Percentiles rank a stretch among this genome's conserved stretches.
phyloP scores from a whole-genome alignment of 2,113 vertebrate species.

The Etheostoma cragini region DNA sequence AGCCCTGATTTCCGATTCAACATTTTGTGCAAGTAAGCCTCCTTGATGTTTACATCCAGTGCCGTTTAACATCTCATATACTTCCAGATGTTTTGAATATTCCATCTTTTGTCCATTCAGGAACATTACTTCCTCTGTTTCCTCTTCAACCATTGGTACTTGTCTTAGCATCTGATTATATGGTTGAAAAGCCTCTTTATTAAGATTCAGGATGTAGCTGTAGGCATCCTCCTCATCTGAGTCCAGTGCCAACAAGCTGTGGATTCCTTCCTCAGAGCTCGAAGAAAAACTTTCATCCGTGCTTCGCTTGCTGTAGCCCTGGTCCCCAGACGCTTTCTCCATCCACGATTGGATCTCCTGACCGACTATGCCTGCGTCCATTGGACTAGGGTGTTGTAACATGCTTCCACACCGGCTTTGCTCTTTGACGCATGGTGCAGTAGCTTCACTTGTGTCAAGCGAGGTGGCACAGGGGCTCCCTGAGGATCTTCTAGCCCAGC shows the following conservation, averaged over 20 bases:
- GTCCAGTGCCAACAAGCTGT: constrained; percentile 62
- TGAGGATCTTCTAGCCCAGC: constrained; percentile 52
- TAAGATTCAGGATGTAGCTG: constrained; percentile 79
- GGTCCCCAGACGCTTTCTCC: constrained; percentile 36
- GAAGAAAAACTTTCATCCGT: constrained; percentile 48
- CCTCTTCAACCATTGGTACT: constrained; percentile 54
- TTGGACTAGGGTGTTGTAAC: constrained; percentile 44
- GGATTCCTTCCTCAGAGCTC: constrained; percentile 69
- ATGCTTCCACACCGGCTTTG: background rate
- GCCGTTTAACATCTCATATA: background rate
- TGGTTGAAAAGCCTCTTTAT: constrained; percentile 62
- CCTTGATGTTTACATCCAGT: constrained; percentile 3
- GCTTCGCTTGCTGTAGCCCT: background rate
- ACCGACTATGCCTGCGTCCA: constrained; percentile 18
- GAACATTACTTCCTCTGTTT: constrained; percentile 45
- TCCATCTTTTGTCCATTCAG: constrained; percentile 8
- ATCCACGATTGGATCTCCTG: constrained; percentile 62
- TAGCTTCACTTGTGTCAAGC: background rate
- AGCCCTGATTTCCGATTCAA: background rate
- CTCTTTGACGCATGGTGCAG: constrained; percentile 2
- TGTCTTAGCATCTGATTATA: constrained; percentile 18
- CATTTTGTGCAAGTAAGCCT: background rate
- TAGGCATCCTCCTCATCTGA: constrained; percentile 77
- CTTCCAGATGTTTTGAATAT: constrained; percentile 19
- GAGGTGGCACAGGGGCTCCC: background rate